Conservation (phyloP, 2,888 invertebrate genomes). For the Yponomeuta cagnagella region DNA sequence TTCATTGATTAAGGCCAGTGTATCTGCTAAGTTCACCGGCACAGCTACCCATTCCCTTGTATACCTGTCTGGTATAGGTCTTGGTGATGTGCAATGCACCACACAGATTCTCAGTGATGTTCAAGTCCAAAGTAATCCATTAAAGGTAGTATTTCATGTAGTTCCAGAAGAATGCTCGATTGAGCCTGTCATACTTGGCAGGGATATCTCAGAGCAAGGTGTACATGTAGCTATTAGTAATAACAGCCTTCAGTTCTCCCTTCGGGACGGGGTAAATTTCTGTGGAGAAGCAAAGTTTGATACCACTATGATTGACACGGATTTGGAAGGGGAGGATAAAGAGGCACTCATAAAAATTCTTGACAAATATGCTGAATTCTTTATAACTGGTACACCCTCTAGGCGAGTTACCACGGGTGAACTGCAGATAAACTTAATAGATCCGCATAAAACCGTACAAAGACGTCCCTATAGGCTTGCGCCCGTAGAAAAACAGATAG, state of each 20-base stretch:
- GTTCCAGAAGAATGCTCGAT: not conserved
- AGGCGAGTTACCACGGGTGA: conserved; percentile 15
- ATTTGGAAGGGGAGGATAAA: conserved; percentile 12
- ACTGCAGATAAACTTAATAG: conserved; percentile 14
- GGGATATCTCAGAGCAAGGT: conserved; percentile 14
- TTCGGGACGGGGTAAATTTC: not conserved
- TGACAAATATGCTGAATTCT: not conserved
- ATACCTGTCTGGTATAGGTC: conserved; percentile 18
- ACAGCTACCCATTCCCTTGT: conserved; percentile 18
- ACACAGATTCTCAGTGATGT: conserved; percentile 1
- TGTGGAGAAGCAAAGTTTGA: not conserved
- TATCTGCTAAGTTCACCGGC: conserved; percentile 20
- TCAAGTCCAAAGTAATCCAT: not conserved
- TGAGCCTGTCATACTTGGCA: conserved; percentile 11
- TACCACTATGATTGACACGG: conserved; percentile 12
- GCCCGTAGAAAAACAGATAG: conserved; percentile 5
- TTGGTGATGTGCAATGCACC: conserved; percentile 11
- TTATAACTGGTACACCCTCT: conserved; percentile 13
- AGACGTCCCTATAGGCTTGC: conserved; percentile 15
- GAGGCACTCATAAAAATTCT: not conserved
- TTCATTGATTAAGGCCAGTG: conserved; percentile 22
- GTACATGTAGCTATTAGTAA: conserved; percentile 9
- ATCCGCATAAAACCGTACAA: conserved; percentile 14
- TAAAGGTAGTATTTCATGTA: conserved; percentile 13
- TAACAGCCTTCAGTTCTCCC: not conserved